Evolutionary conservation across 2,888 invertebrate species (phyloP).

Genomic region (Volucella inflata): DNA sequence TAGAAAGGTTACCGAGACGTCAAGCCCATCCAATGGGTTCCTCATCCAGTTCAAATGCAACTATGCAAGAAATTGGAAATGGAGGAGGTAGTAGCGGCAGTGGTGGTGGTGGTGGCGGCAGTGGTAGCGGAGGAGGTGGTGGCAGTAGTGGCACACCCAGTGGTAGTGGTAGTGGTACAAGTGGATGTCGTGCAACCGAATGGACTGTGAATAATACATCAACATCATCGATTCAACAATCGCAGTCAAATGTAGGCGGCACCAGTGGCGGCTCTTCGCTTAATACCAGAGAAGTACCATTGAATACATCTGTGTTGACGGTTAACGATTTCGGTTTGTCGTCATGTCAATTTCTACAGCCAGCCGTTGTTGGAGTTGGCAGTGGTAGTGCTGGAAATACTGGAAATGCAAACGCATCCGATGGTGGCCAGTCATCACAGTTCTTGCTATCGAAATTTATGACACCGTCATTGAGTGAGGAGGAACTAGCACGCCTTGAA

Average conservation of each 20-base stretch:
- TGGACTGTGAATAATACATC: conserved; percentile 82
- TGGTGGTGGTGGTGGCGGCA: conserved; percentile 76
- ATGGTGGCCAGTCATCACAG: conserved; percentile 79
- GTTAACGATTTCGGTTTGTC: conserved; percentile 78
- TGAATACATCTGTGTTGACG: conserved; percentile 78
- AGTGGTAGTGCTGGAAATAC: conserved; percentile 77
- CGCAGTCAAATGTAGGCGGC: conserved; percentile 82
- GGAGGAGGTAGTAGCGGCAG: conserved; percentile 76
- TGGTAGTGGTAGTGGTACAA: conserved; percentile 75
- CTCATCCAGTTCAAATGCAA: conserved; percentile 86
- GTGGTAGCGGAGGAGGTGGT: conserved; percentile 76
- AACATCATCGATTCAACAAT: conserved; percentile 81
- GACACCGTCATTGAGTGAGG: conserved; percentile 85
- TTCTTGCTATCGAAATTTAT: conserved; percentile 84
- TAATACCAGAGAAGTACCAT: conserved; percentile 82
- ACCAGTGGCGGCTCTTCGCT: conserved; percentile 82
- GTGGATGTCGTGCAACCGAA: conserved; percentile 80
- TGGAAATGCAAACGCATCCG: conserved; percentile 76
- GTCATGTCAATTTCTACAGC: conserved; percentile 78
- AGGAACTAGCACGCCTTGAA: conserved; percentile 85
- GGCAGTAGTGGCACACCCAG: conserved; percentile 76
- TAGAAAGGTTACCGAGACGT: conserved; percentile 94
- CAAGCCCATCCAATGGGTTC: conserved; percentile 88
- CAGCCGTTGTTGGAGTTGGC: conserved; percentile 78
- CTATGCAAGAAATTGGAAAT: conserved; percentile 84